Base-by-base conservation (phyloP, 2,113 vertebrate species). In the Apodemus speciosus region DNA sequence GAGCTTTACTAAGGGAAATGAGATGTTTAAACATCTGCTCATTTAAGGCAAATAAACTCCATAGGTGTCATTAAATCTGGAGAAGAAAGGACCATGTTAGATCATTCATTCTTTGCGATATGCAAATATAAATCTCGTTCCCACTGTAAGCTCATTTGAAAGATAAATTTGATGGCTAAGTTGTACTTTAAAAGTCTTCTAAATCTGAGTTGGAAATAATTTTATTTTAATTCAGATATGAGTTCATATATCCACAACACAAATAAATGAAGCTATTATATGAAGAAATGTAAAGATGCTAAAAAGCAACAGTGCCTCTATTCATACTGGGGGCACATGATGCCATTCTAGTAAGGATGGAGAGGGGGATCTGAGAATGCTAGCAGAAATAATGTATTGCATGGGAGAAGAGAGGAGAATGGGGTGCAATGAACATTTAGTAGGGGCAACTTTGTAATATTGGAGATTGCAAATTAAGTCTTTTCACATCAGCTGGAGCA, bases 1-100 rank as follows among this genome's bases (percentile, higher is more conserved):
- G 90, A 72, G 25, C 20, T 90, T 77, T 68, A 76, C 35, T 60
- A 86, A 69, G 43, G 62, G 38, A 66, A 88, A 46, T 20, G 49
- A 85, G 43, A 93, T 49, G 64, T 88, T 81, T 90, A 60, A 81
- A 90, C 88, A 49, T 89, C 83, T 88, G 79, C 49, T 94, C 71
- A 92, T 43, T 72, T 35, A 92, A 77, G 69, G 62, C 87, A 91
- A 90, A 93, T 43, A 94, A 72, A 94, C 89, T 66, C 91, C 75
- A 43, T 43, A 88, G 43, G 64, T 58, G 14, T 69, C 20, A 32
- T 64, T 73, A 92, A 85, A 49, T 58, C 79, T 51, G 60, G 53
- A 71, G 64, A 89, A 94, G n/a, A 89, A 38, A 6, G 2, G 18
- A n/a, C 18, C 43, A 79, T 53, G n/a, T 53, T 5, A 87, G 60